A percentile compares a stretch with the other conserved stretches of the same genome.
Conservation (phyloP, 2,888 invertebrate species). For the Thymelicus lineola region DNA sequence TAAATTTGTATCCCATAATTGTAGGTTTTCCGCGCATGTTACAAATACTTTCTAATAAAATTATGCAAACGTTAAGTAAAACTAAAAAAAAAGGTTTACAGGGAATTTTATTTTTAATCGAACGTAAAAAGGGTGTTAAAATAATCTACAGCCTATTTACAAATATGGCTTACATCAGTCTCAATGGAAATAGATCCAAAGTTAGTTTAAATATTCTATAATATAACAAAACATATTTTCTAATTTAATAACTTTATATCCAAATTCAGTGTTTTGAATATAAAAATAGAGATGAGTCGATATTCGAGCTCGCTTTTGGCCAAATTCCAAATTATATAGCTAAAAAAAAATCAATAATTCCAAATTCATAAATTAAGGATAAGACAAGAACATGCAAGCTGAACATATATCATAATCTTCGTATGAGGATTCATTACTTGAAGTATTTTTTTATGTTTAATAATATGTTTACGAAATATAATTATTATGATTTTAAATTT, state of each 20-base stretch:
- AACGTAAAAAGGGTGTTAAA: background rate
- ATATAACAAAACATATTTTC: background rate
- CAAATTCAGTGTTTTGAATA: background rate
- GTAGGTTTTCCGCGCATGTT: background rate
- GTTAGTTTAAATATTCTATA: constrained; percentile 53
- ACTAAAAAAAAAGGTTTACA: background rate
- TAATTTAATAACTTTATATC: background rate
- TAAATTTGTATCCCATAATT: background rate
- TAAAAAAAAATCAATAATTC: no score
- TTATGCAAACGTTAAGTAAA: no score
- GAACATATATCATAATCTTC: no score
- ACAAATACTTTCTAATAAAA: background rate
- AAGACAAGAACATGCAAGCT: no score
- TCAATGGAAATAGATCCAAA: constrained; percentile 52
- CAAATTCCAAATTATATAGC: no score
- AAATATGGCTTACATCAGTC: constrained; percentile 77
- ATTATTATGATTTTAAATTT: no score
- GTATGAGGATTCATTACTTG: no score
- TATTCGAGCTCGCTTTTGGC: background rate
- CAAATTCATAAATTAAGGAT: no score
- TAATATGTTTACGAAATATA: no score
- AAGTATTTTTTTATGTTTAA: no score
- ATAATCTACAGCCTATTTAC: constrained; percentile 16
- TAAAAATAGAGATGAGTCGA: background rate
- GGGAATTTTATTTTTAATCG: background rate